phyloP scores from a whole-genome alignment of 2,888 invertebrate genomes.

The Carpatolechia fugitivella region DNA sequence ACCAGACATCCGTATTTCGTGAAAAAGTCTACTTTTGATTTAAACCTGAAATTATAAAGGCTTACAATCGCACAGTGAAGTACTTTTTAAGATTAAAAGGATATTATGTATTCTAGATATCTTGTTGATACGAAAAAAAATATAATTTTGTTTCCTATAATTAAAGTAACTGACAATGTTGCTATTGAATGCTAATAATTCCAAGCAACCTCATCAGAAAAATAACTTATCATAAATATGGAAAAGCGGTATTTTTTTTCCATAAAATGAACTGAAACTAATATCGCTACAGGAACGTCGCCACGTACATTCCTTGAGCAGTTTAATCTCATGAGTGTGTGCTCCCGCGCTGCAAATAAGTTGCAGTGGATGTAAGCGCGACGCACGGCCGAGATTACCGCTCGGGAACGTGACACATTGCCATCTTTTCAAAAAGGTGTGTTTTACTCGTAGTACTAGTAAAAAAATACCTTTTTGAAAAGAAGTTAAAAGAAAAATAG shows the following conservation, averaged over 20 bases:
- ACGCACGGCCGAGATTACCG: constrained; percentile 11
- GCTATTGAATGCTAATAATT: too few relatives aligned
- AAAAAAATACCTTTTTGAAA: neutral
- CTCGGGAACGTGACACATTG: constrained; percentile 1
- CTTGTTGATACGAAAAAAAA: too few relatives aligned
- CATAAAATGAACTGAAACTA: neutral
- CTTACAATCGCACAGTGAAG: neutral
- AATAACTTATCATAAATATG: too few relatives aligned
- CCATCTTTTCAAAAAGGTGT: neutral
- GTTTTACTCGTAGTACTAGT: neutral
- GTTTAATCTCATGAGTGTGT: constrained; percentile 8
- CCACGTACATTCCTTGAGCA: constrained; percentile 4
- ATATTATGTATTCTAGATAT: too few relatives aligned
- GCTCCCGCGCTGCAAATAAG: constrained; percentile 7
- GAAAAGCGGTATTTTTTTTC: too few relatives aligned
- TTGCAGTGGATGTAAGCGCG: constrained; percentile 12
- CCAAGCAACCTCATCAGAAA: too few relatives aligned
- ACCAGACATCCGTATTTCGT: constrained; percentile 1
- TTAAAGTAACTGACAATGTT: too few relatives aligned
- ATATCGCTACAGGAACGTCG: neutral
- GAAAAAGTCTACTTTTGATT: neutral
- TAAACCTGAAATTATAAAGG: neutral
- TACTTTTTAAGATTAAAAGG: neutral
- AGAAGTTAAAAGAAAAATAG: neutral
- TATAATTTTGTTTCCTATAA: too few relatives aligned